Conservation (phyloP, 2,888 invertebrate species). For the Drosophila pegasa region DNA sequence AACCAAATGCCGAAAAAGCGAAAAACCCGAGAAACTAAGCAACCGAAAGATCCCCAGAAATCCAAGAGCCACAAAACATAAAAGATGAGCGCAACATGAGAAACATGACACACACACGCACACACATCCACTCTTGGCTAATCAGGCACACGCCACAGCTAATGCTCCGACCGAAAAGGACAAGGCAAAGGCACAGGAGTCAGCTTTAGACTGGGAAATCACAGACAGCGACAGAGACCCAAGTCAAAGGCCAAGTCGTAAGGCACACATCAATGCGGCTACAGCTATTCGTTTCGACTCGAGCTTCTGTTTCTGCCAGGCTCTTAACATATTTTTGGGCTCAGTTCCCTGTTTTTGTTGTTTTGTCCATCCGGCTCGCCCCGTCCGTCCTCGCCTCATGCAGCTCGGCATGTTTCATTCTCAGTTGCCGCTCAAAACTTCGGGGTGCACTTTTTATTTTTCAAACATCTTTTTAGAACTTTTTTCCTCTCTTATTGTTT, state of each 20-base stretch:
- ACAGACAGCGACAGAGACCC: conserved; percentile 19
- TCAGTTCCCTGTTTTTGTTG: conserved; percentile 5
- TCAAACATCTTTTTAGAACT: conserved; percentile 58
- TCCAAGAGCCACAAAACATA: conserved; percentile 35
- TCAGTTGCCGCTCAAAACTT: conserved; percentile 36
- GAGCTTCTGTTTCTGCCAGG: conserved; percentile 48
- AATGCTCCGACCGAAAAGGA: conserved; percentile 14
- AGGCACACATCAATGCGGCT: conserved; percentile 66
- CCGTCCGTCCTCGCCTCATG: neutral
- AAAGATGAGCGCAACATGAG: conserved; percentile 45
- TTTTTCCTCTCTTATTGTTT: conserved; percentile 17
- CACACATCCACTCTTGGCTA: conserved; percentile 43
- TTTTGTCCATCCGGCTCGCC: neutral
- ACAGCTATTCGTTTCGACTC: conserved; percentile 1
- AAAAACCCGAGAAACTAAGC: conserved; percentile 1
- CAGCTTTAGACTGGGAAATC: conserved; percentile 19
- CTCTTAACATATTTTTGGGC: conserved; percentile 57
- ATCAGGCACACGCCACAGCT: conserved; percentile 36
- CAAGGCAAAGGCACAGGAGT: conserved; percentile 20
- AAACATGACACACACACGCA: conserved; percentile 41
- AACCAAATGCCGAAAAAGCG: conserved; percentile 17
- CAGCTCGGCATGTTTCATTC: conserved; percentile 26
- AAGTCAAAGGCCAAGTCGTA: conserved; percentile 55
- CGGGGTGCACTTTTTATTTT: conserved; percentile 49
- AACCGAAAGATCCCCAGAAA: conserved; percentile 5